Conservation (phyloP, 2,113 vertebrate genomes). For the Archilochus colubris region DNA sequence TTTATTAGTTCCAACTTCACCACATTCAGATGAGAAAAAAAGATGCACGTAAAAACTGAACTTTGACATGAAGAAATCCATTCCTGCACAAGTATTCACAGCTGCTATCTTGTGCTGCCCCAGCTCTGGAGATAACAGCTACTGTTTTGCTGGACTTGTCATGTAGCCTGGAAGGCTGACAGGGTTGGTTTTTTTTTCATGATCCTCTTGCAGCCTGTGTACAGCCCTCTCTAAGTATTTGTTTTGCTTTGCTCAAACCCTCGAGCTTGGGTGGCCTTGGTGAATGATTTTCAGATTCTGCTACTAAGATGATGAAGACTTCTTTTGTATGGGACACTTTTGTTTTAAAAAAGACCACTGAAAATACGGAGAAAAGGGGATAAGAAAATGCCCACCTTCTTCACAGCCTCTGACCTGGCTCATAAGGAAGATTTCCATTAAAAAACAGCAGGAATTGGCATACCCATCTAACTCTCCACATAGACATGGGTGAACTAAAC, state of each 20-base stretch:
- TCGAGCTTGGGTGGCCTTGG: conserved; percentile 26
- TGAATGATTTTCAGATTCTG: background rate
- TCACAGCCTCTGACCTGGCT: background rate
- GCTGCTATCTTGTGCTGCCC: conserved; percentile 34
- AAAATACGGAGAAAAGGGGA: background rate
- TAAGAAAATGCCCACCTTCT: background rate
- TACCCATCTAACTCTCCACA: background rate
- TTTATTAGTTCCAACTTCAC: conserved; percentile 44
- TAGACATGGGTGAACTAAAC: background rate
- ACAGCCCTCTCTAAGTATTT: background rate
- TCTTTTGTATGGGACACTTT: background rate
- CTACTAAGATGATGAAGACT: background rate
- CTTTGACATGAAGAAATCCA: conserved; percentile 17
- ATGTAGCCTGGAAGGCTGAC: conserved; percentile 10
- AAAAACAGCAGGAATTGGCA: background rate
- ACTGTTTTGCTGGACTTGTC: conserved; percentile 48
- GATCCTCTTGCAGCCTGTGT: background rate
- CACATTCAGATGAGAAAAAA: conserved; percentile 27
- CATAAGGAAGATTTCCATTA: background rate
- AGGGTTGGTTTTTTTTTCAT: background rate
- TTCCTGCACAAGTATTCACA: background rate
- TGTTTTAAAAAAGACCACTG: no score
- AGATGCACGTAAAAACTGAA: background rate
- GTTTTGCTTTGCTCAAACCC: conserved; percentile 1
- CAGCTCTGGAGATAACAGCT: conserved; percentile 36